Percentiles rank a stretch among this genome's conserved stretches.
These are phyloP conservation scores for Hoplostethus mediterraneus DNA, from an alignment of 2,797 vertebrate species.

Conservation along the genomic window DNA sequence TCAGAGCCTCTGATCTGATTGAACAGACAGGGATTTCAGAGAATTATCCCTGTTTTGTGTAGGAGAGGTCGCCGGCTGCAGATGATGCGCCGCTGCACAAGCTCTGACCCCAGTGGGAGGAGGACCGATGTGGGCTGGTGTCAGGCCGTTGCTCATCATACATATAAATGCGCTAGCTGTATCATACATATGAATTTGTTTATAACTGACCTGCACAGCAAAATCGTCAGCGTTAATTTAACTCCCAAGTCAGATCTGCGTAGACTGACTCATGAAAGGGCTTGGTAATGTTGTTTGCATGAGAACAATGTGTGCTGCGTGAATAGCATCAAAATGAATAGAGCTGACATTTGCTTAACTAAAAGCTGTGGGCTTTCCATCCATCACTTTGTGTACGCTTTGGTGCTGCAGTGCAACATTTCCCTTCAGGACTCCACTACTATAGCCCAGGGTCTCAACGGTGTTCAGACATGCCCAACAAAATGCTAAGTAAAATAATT, in stretches of 20 bases:
- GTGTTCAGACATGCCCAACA: neutral
- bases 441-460: constrained; percentile 17
- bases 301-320: constrained; percentile 42
- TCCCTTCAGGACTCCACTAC: constrained; percentile 4
- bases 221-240: constrained; percentile 16
- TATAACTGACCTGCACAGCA: constrained; percentile 28
- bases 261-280: constrained; percentile 39
- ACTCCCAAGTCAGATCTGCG: constrained; percentile 37
- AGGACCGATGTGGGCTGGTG: constrained; percentile 48
- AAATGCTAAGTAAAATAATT: neutral
- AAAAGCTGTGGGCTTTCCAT: constrained; percentile 12
- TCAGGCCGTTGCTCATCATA: constrained; percentile 14
- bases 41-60: constrained; percentile 52
- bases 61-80: constrained; percentile 51
- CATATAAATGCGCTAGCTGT: neutral
- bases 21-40: constrained; percentile 56
- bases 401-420: neutral
- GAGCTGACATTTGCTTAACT: constrained; percentile 26
- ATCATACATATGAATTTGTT: constrained; percentile 43
- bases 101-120: constrained; percentile 50
- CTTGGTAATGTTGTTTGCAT: constrained; percentile 32
- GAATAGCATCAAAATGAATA: constrained; percentile 34
- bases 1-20: constrained; percentile 55
- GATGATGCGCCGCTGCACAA: constrained; percentile 32
- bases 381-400: neutral